Evolutionary conservation across 1,140 invertebrate species (phyloP).

Genomic region (Musca vetustissima): DNA sequence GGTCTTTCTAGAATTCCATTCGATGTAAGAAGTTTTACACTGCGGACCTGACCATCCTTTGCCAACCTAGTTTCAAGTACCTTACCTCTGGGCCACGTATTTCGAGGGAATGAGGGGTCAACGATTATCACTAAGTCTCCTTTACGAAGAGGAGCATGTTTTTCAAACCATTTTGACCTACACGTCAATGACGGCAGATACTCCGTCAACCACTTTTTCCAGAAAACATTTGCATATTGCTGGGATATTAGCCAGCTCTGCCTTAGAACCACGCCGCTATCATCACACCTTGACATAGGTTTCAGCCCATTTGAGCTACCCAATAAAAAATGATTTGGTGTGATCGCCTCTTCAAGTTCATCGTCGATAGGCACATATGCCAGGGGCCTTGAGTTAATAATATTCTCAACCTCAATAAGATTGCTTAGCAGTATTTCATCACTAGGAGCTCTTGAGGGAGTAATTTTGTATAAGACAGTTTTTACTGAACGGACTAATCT

Average conservation of each 20-base stretch:
- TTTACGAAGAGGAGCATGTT: no score
- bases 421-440: not conserved
- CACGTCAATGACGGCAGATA: no score
- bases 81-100: not conserved
- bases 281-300: not conserved
- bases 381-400: not conserved
- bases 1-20: no score
- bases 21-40: not conserved
- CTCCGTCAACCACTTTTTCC: conserved; percentile 20
- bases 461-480: conserved; percentile 27
- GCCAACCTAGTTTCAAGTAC: not conserved
- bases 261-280: not conserved
- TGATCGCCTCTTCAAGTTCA: not conserved
- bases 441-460: not conserved
- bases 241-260: not conserved
- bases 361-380: not conserved
- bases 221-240: not conserved
- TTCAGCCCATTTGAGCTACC: conserved; percentile 1
- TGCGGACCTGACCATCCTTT: conserved; percentile 13
- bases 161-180: no score
- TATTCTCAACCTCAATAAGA: conserved; percentile 4
- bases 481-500: conserved; percentile 33
- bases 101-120: conserved; percentile 1
- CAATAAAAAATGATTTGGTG: conserved; percentile 13
- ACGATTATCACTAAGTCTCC: no score